A percentile compares a stretch with the other conserved stretches of the same genome.
These are phyloP conservation scores for Myiotriccus ornatus DNA, from an alignment of 2,797 vertebrate species.

Conservation along the genomic window DNA sequence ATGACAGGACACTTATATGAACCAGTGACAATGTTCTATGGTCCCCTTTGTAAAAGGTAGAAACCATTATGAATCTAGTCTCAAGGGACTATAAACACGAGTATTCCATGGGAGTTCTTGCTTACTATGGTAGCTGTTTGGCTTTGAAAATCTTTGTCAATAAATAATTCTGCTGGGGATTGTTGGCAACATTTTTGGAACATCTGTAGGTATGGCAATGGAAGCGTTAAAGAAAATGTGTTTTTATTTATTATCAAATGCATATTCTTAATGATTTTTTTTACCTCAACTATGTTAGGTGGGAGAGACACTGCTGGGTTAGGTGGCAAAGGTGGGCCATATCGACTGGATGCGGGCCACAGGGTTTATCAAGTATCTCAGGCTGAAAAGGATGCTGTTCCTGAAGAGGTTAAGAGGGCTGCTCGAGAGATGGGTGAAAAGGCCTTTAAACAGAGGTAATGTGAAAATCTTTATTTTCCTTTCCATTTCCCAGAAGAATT, in stretches of 20 bases:
- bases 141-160: background rate
- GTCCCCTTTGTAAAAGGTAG: background rate
- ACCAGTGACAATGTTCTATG: background rate
- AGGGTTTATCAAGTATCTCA: slow-evolving; percentile 91
- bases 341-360: slow-evolving; percentile 92
- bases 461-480: background rate
- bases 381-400: slow-evolving; percentile 91
- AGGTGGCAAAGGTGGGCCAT: slow-evolving; percentile 94
- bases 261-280: background rate
- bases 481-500: background rate
- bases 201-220: background rate
- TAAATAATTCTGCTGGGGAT: background rate
- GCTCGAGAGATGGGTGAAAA: slow-evolving; percentile 93
- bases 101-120: background rate
- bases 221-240: background rate
- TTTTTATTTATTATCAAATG: background rate
- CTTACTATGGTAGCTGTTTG: background rate
- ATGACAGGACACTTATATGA: too few relatives aligned
- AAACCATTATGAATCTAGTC: background rate
- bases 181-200: background rate
- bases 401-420: slow-evolving; percentile 90
- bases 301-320: slow-evolving; percentile 96
- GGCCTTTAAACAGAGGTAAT: slow-evolving; percentile 88
- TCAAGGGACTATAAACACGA: background rate
- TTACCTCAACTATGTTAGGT: slow-evolving; percentile 71